Conservation (phyloP, 2,113 vertebrate species). For the Menura novaehollandiae region DNA sequence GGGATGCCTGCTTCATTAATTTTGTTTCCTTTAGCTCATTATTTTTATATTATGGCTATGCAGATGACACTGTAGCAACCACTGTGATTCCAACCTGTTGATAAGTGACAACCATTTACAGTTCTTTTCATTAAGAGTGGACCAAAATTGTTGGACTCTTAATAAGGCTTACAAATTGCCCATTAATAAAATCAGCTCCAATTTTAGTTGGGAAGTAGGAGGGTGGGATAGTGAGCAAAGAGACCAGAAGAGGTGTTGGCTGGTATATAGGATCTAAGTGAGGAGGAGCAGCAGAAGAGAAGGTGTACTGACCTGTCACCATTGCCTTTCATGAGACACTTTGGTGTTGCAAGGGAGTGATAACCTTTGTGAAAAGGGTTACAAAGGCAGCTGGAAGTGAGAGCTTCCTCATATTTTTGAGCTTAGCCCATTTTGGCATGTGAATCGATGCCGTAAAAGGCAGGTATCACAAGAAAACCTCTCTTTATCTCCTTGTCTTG, state of each 20-base stretch:
- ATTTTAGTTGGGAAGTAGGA: neutral
- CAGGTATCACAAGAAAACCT: neutral
- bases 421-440: fast-evolving
- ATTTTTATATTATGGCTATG: constrained; percentile 53
- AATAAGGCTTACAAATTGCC: neutral
- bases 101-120: neutral
- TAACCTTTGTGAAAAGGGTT: neutral
- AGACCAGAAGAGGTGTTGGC: neutral
- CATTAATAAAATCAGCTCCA: neutral
- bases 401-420: neutral
- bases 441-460: neutral
- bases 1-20: constrained; percentile 59
- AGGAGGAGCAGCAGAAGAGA: neutral
- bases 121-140: neutral
- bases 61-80: constrained; percentile 25
- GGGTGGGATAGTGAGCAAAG: neutral
- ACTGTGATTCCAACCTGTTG: constrained; percentile 11
- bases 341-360: neutral
- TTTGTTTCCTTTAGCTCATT: constrained; percentile 65
- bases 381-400: neutral
- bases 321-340: neutral
- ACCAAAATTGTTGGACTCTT: neutral
- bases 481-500: neutral
- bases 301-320: fast-evolving
- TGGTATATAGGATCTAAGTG: neutral